phyloP scores from a whole-genome alignment of 2,113 vertebrate species.

The Oriolus oriolus region DNA sequence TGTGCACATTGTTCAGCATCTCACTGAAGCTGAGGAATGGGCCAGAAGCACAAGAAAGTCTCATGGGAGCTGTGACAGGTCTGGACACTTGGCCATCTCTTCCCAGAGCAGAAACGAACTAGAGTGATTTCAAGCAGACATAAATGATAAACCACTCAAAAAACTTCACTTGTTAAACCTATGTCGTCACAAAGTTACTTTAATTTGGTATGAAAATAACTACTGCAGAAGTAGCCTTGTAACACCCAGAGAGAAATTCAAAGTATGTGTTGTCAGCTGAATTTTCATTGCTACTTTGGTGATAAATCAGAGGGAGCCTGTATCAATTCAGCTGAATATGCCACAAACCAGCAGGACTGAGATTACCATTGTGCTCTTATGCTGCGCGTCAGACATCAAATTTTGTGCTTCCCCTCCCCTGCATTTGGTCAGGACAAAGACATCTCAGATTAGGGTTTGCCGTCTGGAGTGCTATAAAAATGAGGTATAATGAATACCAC shows the following conservation, averaged over 20 bases:
- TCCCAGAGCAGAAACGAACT: background rate
- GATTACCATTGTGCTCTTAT: background rate
- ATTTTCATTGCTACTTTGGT: background rate
- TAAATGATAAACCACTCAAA: background rate
- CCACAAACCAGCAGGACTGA: background rate
- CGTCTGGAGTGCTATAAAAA: background rate
- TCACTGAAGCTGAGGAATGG: background rate
- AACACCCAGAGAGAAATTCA: background rate
- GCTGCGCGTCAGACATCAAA: background rate
- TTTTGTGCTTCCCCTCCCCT: background rate
- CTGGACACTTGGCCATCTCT: background rate
- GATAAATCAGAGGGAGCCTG: background rate
- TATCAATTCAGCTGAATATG: background rate
- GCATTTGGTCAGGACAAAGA: background rate
- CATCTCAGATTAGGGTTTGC: background rate
- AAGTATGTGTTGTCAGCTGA: background rate
- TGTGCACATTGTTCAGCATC: fast-evolving
- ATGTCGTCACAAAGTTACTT: background rate
- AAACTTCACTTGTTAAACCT: background rate
- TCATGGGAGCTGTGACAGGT: background rate
- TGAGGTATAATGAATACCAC: background rate
- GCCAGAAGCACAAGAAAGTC: background rate
- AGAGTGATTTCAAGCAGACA: background rate
- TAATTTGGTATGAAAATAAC: background rate
- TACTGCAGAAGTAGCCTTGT: background rate